A percentile compares a stretch with the other conserved stretches of the same genome.
phyloP scores from a whole-genome alignment of 2,797 vertebrate genomes.

The Crossoptilon crossoptilon region DNA sequence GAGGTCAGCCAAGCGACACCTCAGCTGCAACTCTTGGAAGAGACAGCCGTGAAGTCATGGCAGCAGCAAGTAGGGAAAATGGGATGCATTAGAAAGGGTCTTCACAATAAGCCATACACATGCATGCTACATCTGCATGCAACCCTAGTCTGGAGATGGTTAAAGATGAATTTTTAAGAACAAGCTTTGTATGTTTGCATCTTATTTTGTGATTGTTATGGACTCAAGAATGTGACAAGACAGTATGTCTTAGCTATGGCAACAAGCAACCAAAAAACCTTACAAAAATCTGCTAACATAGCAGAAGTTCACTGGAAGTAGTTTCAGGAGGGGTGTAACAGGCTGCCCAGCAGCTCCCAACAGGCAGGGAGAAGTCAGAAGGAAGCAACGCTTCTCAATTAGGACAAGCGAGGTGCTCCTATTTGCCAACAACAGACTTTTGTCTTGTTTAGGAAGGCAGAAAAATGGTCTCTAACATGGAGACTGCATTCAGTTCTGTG shows the following conservation, averaged over 20 bases:
- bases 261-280: neutral
- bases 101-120: neutral
- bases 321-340: neutral
- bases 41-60: constrained; percentile 44
- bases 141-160: neutral
- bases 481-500: neutral
- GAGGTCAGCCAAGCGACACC: constrained; percentile 60
- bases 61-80: constrained; percentile 3
- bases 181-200: neutral
- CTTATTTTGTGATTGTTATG: constrained; percentile 9
- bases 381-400: neutral
- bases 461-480: neutral
- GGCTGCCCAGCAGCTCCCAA: neutral
- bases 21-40: constrained; percentile 53
- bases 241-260: neutral
- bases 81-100: neutral
- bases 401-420: neutral
- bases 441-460: neutral
- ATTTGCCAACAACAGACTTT: neutral
- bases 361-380: neutral
- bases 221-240: constrained; percentile 16
- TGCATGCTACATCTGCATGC: neutral
- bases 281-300: neutral
- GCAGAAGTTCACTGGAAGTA: neutral
- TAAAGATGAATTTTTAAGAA: constrained; percentile 17